phyloP scores from a whole-genome alignment of 1,140 invertebrate genomes.

The Scaptodrosophila lebanonensis region DNA sequence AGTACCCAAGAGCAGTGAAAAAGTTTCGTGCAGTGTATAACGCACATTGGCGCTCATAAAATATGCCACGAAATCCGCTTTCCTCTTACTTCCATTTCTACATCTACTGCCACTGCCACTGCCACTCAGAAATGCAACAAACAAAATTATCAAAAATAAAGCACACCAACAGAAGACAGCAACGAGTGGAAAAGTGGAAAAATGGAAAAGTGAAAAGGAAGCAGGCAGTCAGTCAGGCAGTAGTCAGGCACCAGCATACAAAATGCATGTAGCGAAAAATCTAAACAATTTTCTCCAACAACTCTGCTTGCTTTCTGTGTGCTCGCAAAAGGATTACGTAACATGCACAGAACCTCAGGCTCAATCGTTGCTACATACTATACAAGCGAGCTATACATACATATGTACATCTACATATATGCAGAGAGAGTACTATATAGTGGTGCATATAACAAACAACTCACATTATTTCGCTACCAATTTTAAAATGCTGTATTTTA shows the following conservation, averaged over 20 bases:
- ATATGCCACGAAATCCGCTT: slow-evolving; percentile 62
- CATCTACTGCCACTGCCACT: background rate
- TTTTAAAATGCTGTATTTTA: no score
- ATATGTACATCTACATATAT: no score
- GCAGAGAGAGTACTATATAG: no score
- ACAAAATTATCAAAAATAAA: slow-evolving; percentile 67
- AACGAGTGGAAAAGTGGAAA: slow-evolving; percentile 5
- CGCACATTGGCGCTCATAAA: slow-evolving; percentile 53
- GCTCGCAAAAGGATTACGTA: slow-evolving; percentile 60
- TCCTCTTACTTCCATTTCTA: slow-evolving; percentile 4
- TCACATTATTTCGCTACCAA: no score
- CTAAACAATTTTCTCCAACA: slow-evolving; percentile 63
- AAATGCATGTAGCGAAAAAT: slow-evolving; percentile 57
- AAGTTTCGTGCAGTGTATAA: slow-evolving; percentile 1
- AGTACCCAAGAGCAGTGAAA: no score
- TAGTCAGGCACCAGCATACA: slow-evolving; percentile 20
- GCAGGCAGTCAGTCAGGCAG: slow-evolving; percentile 1
- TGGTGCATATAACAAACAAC: no score
- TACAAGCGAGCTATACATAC: background rate
- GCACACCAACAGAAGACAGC: slow-evolving; percentile 24
- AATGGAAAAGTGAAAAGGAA: slow-evolving; percentile 10
- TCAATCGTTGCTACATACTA: no score
- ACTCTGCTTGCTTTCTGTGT: slow-evolving; percentile 36
- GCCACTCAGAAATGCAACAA: slow-evolving; percentile 45
- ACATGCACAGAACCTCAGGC: background rate